A percentile compares a stretch with the other conserved stretches of the same genome.
phyloP scores from a whole-genome alignment of 2,113 vertebrate genomes.

The human (Homo sapiens) region DNA sequence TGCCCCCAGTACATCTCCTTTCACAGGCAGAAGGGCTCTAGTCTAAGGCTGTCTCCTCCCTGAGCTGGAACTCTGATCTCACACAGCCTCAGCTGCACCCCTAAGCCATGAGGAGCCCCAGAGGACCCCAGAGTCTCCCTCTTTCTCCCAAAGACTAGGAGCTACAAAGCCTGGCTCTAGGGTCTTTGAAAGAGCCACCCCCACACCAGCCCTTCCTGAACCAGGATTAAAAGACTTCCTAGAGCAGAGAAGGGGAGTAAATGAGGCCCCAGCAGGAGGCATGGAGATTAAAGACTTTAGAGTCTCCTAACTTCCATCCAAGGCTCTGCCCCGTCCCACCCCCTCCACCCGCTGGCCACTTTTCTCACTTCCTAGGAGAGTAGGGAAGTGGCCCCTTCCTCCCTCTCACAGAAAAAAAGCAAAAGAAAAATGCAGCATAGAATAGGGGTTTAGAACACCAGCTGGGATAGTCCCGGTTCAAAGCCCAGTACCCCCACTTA shows the following conservation, averaged over 20 bases:
- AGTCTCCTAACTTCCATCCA: constrained; percentile 32
- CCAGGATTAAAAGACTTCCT: constrained; percentile 72
- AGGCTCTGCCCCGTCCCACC: neutral
- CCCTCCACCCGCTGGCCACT: neutral
- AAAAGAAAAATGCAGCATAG: neutral
- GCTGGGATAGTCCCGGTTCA: neutral
- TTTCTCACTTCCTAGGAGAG: constrained; percentile 72
- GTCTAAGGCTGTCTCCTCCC: neutral
- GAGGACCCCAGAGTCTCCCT: neutral
- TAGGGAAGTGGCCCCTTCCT: constrained; percentile 65
- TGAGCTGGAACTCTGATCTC: neutral
- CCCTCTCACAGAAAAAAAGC: neutral
- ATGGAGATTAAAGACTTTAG: constrained; percentile 69
- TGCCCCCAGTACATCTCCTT: neutral
- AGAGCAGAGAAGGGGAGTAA: constrained; percentile 33
- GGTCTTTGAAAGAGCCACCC: neutral
- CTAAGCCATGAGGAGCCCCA: neutral
- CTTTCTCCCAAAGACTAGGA: neutral
- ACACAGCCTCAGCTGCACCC: neutral
- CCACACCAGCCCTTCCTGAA: constrained; percentile 32
- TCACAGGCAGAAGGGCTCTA: neutral
- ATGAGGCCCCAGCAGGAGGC: constrained; percentile 73
- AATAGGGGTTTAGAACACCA: neutral
- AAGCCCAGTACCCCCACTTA: neutral
- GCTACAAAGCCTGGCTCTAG: neutral